Base-by-base conservation (phyloP, 1,140 invertebrate genomes). In the Micrasema minimum region DNA sequence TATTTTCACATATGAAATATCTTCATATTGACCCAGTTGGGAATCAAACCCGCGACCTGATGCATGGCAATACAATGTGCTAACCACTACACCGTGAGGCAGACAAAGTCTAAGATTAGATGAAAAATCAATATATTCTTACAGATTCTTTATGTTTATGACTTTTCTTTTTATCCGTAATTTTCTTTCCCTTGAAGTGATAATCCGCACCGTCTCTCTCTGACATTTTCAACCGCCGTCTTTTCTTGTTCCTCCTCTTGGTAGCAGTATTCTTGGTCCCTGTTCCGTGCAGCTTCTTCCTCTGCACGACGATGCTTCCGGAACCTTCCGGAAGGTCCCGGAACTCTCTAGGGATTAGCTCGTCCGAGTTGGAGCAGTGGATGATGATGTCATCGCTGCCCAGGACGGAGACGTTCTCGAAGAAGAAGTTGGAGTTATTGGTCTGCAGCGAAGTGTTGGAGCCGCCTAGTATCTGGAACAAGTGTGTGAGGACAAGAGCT, bases 401-500 rank as follows among this genome's bases (percentile, higher is more conserved):
- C 3, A 53, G 57, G 11, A 69, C 23, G 4, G 69, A 75, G 6
- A 38, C 26, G 38, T 74, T 71, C 12, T 74, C 69, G 4, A 68
- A 51, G 48, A 48, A 66, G 14, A 23, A 66, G 37, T 62, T 70
- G 16, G 72, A 70, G 50, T 50, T 59, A 18, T 66, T 66, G 10
- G 72, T 70, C 46, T 57, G 64, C 12, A 71, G 12, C 2, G 72
- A 74, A n/a, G 45, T 51, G 43, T 61, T 75, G 22, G 73, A 71
- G 1, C 16, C 20, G 16, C 22, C 35, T 1, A 66, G 61, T 11
- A 55, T 69, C 48, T 72, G 69, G 38, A 75, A 75, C 6, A 75
- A 43, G n/a, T n/a, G n/a, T n/a, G n/a, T n/a, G n/a, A n/a, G n/a
- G n/a, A n/a, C n/a, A n/a, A n/a, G n/a, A n/a, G n/a, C n/a, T n/a